Conservation (phyloP, 2,797 vertebrate species). For the Pangasius krempfi region DNA sequence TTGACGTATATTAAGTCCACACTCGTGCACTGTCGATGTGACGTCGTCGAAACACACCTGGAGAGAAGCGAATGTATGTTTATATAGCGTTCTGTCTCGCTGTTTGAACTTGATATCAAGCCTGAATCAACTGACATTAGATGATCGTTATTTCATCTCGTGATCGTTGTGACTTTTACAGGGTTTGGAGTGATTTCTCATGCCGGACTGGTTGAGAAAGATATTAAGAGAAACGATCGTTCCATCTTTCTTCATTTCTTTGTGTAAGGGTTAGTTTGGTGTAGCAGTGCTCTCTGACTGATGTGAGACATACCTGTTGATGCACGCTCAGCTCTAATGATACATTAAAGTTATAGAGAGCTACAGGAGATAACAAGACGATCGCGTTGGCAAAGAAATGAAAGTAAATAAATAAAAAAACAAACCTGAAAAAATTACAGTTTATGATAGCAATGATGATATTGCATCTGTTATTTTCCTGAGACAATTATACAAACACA, state of each 20-base stretch:
- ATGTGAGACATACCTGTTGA: background rate
- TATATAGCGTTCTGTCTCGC: background rate
- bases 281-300: background rate
- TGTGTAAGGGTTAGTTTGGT: background rate
- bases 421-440: background rate
- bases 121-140: background rate
- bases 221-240: background rate
- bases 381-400: background rate
- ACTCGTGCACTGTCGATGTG: background rate
- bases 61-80: constrained; percentile 10
- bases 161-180: background rate
- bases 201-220: background rate
- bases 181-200: background rate
- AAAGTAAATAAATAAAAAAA: background rate
- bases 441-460: background rate
- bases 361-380: background rate
- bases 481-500: background rate
- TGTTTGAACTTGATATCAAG: constrained; percentile 7
- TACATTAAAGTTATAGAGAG: too few relatives aligned
- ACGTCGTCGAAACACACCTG: background rate
- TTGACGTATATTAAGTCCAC: background rate
- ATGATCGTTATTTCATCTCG: background rate
- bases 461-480: background rate
- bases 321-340: background rate
- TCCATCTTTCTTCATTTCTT: background rate